Evolutionary conservation across 2,797 vertebrate genomes (phyloP).

Genomic region (Darevskia nairensis): DNA sequence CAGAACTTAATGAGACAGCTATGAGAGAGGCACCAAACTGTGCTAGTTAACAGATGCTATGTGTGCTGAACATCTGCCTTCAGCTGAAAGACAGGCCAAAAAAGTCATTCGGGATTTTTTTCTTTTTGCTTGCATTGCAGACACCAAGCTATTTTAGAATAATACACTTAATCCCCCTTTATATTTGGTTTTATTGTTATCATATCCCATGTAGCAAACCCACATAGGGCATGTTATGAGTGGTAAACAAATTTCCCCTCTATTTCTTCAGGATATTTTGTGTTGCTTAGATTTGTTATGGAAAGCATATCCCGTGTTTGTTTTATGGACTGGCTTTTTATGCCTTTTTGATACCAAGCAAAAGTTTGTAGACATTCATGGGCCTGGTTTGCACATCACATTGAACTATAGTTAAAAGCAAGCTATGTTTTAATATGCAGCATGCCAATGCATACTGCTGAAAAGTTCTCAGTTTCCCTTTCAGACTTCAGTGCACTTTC

Average conservation of each 20-base stretch:
- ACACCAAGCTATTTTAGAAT: not conserved
- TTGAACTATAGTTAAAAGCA: no score
- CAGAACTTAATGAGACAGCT: not conserved
- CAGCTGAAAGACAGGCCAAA: not conserved
- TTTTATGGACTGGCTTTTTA: slow-evolving; percentile 30
- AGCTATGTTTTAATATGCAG: no score
- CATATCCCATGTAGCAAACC: slow-evolving; percentile 1
- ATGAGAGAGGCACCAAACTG: not conserved
- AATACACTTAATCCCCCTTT: not conserved
- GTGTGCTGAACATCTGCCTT: slow-evolving; percentile 24
- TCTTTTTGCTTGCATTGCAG: not conserved
- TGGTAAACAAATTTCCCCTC: not conserved
- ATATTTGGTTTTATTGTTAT: not conserved
- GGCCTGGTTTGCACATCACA: no score
- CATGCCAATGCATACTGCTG: no score
- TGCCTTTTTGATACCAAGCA: accelerated
- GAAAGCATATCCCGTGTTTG: slow-evolving; percentile 60
- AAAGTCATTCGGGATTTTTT: not conserved
- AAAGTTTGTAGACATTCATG: not conserved
- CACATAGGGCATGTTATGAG: not conserved
- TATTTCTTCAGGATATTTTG: slow-evolving; percentile 55
- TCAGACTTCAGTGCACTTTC: not conserved
- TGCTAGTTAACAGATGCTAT: slow-evolving; percentile 10
- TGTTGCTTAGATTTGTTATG: slow-evolving; percentile 53
- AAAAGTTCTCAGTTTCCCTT: not conserved